These are phyloP conservation scores for Setophaga petechia DNA, from an alignment of 2,113 vertebrate species.

Conservation along the genomic window DNA sequence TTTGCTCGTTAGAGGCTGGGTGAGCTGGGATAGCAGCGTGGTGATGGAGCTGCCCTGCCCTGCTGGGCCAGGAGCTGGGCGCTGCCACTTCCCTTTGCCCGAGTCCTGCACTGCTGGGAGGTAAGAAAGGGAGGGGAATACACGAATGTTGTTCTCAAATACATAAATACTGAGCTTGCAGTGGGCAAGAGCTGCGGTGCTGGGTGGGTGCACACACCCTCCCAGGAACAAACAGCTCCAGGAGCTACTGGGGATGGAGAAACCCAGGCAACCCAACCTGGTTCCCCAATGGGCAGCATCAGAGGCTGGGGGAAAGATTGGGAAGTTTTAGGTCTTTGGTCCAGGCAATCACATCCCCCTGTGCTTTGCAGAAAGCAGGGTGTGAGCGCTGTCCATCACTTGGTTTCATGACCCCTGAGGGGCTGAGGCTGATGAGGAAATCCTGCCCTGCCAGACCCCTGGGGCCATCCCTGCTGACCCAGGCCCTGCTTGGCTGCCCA, in stretches of 20 bases:
- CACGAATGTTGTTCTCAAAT: rapidly evolving
- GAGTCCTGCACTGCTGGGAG: not conserved
- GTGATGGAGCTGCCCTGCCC: not conserved
- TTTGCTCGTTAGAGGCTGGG: not conserved
- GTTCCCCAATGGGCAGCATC: rapidly evolving
- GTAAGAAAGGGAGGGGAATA: not conserved
- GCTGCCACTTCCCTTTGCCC: not conserved
- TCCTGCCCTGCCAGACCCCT: not conserved
- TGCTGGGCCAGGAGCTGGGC: not conserved
- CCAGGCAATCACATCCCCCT: not conserved
- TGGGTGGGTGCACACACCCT: too few relatives aligned
- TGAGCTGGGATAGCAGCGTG: rapidly evolving
- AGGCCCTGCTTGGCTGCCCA: rapidly evolving
- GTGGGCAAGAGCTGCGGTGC: rapidly evolving
- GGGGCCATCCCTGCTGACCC: not conserved
- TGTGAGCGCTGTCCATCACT: rapidly evolving
- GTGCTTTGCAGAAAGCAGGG: not conserved
- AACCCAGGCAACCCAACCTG: not conserved
- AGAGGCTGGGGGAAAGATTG: not conserved
- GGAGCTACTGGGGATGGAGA: not conserved
- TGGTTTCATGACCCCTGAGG: not conserved
- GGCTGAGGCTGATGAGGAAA: not conserved
- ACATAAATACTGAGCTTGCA: rapidly evolving
- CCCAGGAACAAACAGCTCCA: not conserved
- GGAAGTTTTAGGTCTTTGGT: not conserved